phyloP scores from a whole-genome alignment of 2,888 invertebrate genomes.

The Beris morrisii region DNA sequence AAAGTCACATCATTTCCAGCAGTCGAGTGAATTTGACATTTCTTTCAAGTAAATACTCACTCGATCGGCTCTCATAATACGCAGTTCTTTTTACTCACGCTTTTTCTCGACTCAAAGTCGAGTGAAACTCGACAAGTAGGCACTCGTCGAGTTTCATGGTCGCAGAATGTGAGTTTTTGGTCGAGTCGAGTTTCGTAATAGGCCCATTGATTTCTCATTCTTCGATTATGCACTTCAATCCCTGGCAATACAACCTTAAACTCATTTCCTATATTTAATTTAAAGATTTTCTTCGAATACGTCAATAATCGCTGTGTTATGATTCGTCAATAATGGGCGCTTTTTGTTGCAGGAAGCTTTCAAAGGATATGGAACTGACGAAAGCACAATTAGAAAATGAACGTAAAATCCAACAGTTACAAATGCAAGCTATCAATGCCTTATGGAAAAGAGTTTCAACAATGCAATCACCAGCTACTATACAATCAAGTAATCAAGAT shows the following conservation, averaged over 20 bases:
- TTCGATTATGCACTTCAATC: background rate
- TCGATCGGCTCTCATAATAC: too few relatives aligned
- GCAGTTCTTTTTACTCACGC: too few relatives aligned
- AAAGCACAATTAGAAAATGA: conserved; percentile 83
- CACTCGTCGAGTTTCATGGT: too few relatives aligned
- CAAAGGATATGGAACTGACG: conserved; percentile 82
- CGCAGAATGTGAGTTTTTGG: too few relatives aligned
- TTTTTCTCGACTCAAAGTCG: too few relatives aligned
- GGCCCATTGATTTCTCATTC: too few relatives aligned
- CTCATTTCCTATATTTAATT: background rate
- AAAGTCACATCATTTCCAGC: too few relatives aligned
- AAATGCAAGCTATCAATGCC: conserved; percentile 89
- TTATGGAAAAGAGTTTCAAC: conserved; percentile 84
- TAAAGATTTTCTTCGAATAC: background rate
- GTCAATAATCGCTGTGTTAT: background rate
- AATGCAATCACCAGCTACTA: conserved; percentile 54
- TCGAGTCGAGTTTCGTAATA: too few relatives aligned
- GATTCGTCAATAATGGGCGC: background rate
- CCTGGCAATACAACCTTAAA: too few relatives aligned
- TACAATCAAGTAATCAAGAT: conserved; percentile 38
- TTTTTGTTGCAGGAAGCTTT: conserved; percentile 64
- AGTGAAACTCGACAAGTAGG: too few relatives aligned
- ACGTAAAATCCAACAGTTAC: conserved; percentile 79
- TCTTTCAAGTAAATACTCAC: too few relatives aligned
- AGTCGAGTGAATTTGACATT: too few relatives aligned